A percentile compares a stretch with the other conserved stretches of the same genome.
Conservation (phyloP, 92 coral and sea anemone species). For the Paramuricea clavata region DNA sequence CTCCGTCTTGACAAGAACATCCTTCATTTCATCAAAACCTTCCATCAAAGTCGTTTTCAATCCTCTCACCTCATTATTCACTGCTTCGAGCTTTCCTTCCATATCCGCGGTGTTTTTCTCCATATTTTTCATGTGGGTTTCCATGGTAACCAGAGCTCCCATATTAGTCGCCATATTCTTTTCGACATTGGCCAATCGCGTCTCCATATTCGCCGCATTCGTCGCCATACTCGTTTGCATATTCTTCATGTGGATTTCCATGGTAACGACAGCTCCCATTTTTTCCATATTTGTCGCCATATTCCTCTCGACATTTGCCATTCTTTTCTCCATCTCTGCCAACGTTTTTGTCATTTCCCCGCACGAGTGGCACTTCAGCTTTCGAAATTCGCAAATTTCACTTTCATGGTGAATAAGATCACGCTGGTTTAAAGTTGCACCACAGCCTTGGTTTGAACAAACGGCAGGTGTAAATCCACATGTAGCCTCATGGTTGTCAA, state of each 20-base stretch:
- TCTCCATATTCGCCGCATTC: neutral
- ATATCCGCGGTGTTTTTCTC: neutral
- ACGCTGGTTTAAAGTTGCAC: neutral
- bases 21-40: neutral
- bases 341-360: neutral
- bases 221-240: too few relatives aligned
- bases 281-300: neutral
- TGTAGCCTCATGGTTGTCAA: neutral
- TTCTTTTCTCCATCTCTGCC: neutral
- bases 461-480: neutral
- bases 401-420: slow-evolving; percentile 5
- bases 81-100: neutral
- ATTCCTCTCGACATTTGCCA: neutral
- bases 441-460: neutral
- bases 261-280: too few relatives aligned
- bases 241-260: too few relatives aligned
- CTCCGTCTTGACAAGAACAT: neutral
- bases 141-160: neutral
- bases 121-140: neutral
- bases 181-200: neutral
- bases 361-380: slow-evolving; percentile 7
- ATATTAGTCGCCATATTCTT: neutral
- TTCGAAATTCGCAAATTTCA: neutral
- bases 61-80: neutral
- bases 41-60: neutral